Base-by-base conservation (phyloP, 2,113 vertebrate species). In the Coryphaenoides rupestris region DNA sequence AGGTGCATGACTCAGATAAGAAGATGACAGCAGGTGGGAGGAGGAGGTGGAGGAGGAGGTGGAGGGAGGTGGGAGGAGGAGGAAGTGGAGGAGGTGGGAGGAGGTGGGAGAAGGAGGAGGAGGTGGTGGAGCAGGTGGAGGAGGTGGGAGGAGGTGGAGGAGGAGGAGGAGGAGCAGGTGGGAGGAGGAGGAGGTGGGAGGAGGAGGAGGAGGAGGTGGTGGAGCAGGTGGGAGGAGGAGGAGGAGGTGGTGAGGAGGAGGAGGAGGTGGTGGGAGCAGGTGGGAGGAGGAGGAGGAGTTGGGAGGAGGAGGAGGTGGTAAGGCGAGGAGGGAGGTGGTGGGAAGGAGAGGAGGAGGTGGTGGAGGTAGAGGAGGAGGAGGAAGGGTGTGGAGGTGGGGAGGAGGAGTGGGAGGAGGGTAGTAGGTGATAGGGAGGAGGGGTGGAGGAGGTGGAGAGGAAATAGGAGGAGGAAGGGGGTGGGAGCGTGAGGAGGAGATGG, bases 1-100 rank as follows among this genome's bases (percentile, higher is more conserved):
- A 60, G 55, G 52, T 53, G 10, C 46, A 21, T 52, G 33, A 68
- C 52, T 65, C 26, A 23, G 75, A 87, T 84, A 79, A 84, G 73
- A 76, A 58, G 63, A 60, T 67, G 9, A 22, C 15, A 60, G 49
- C 49, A 45, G 26, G 19, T 56, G 17, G 13, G 58, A 61, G 66
- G 24, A 33, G 19, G 33, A 9, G 33, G 33, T 10, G 33, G 33
- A 40, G 33, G 33, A 10, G 33, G 33, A 40, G 33, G 33, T 12
- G 33, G 33, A n/a, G n/a, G n/a, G n/a, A n/a, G n/a, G n/a, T 56
- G 17, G 13, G 58, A 61, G 66, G 24, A 33, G 19, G 33, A 9
- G 33, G 33, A 12, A 40, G 33, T 7, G 2, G 33, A 84, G 73
- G 75, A 58, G 63, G 62, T 67, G 9, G 21, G 12, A 60, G 49